phyloP scores from a whole-genome alignment of 2,888 invertebrate species.

The Nasonia oneida region DNA sequence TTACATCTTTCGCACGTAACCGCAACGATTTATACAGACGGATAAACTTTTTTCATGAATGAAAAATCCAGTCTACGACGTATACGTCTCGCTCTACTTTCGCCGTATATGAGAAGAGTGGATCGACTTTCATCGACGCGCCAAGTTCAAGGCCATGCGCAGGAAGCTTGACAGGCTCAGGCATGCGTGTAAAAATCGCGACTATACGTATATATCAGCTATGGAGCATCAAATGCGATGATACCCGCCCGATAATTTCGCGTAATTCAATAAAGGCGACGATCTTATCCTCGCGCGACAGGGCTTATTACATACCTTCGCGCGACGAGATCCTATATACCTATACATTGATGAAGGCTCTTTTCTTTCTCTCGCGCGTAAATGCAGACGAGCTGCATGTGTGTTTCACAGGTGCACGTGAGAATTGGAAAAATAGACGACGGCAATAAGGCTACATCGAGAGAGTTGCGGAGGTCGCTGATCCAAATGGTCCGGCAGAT shows the following conservation, averaged over 20 bases:
- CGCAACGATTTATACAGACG: neutral
- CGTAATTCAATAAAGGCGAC: constrained; percentile 77
- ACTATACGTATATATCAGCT: neutral
- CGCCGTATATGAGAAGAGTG: neutral
- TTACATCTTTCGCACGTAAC: neutral
- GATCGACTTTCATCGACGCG: neutral
- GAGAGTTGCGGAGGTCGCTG: neutral
- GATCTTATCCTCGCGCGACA: constrained; percentile 60
- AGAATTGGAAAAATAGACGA: neutral
- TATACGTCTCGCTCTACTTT: neutral
- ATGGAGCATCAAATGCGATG: neutral
- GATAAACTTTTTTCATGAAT: neutral
- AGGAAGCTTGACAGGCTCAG: neutral
- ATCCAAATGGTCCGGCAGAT: neutral
- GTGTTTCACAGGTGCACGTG: neutral
- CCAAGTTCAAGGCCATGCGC: constrained; percentile 35
- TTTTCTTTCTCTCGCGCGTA: neutral
- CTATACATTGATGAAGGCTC: neutral
- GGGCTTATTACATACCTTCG: constrained; percentile 12
- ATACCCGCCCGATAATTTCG: constrained; percentile 72
- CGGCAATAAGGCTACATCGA: neutral
- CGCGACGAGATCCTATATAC: neutral
- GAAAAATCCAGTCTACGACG: neutral
- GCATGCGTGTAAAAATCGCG: neutral
- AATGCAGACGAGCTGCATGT: neutral